Evolutionary conservation across 2,888 invertebrate species (phyloP).

Genomic region (Agrochola lota): DNA sequence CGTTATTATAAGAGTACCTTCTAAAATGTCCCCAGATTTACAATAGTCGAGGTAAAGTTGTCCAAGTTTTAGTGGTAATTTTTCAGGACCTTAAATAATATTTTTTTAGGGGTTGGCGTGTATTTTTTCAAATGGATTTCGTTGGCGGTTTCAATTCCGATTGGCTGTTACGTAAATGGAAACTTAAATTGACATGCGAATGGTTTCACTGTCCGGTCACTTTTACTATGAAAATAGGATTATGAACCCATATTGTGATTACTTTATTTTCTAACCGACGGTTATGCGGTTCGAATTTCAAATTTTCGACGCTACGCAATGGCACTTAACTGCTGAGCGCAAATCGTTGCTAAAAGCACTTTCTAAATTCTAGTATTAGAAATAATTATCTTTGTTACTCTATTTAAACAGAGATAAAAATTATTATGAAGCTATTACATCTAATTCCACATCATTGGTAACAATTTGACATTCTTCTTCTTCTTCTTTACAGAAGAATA

Average conservation of each 20-base stretch:
- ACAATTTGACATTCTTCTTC: too few relatives aligned
- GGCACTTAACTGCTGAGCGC: background rate
- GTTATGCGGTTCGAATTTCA: background rate
- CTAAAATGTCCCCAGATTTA: conserved; percentile 45
- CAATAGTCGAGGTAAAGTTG: conserved; percentile 41
- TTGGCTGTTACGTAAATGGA: conserved; percentile 57
- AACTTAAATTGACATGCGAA: conserved; percentile 55
- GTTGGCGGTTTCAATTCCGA: conserved; percentile 46
- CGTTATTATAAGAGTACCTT: conserved; percentile 28
- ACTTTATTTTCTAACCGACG: conserved; percentile 12
- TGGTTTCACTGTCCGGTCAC: conserved; percentile 48
- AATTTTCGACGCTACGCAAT: background rate
- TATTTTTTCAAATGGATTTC: conserved; percentile 52
- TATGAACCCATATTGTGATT: conserved; percentile 28
- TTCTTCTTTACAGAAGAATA: too few relatives aligned
- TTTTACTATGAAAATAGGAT: conserved; percentile 50
- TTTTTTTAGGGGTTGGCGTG: conserved; percentile 47
- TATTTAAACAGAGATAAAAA: background rate
- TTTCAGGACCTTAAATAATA: conserved; percentile 42
- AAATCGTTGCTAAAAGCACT: background rate
- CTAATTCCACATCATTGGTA: background rate
- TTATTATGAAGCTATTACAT: background rate
- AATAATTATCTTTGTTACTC: background rate
- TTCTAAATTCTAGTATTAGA: background rate
- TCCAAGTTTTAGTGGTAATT: conserved; percentile 45